A percentile compares a stretch with the other conserved stretches of the same genome.
Evolutionary conservation across 2,797 vertebrate species (phyloP).

Genomic region (Micropoecilia bifurca): DNA sequence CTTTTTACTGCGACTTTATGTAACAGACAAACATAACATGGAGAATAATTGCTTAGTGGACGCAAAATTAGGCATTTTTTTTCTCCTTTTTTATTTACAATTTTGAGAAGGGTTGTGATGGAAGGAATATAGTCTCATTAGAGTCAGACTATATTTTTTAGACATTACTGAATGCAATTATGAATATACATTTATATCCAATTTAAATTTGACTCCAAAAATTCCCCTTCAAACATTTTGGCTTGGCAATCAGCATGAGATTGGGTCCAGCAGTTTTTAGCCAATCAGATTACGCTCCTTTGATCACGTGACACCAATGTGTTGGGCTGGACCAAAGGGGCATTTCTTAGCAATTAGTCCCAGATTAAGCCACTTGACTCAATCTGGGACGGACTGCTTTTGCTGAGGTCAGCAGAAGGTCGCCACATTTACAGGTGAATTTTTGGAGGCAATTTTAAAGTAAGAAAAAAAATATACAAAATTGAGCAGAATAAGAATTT

Average conservation of each 20-base stretch:
- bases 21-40: neutral
- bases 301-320: no score
- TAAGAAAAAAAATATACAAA: neutral
- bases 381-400: neutral
- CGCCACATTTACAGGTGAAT: neutral
- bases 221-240: neutral
- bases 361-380: neutral
- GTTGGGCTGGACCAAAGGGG: no score
- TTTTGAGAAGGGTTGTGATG: neutral
- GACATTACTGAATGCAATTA: neutral
- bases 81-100: neutral
- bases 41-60: neutral
- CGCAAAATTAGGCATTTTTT: neutral
- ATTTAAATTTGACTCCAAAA: neutral
- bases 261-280: neutral
- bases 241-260: neutral
- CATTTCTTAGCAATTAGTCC: no score
- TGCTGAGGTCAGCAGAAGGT: neutral
- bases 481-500: neutral
- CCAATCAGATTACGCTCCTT: no score
- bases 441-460: neutral
- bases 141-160: neutral
- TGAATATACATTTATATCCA: neutral
- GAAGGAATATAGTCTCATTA: neutral
- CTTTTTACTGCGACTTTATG: neutral